Evolutionary conservation across 2,888 invertebrate genomes (phyloP).

Genomic region (Melanargia galathea): DNA sequence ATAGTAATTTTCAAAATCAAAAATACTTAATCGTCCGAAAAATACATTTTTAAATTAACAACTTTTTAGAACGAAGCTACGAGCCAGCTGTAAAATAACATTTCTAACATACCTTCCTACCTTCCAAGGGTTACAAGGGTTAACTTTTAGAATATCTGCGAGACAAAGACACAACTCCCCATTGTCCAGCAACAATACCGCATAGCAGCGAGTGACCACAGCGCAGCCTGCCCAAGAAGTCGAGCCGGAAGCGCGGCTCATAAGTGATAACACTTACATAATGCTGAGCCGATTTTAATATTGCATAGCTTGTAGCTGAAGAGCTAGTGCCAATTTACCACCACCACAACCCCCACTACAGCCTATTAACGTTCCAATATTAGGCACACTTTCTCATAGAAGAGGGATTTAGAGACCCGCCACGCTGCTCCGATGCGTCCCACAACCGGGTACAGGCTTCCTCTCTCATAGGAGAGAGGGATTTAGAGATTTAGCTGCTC

Average conservation of each 20-base stretch:
- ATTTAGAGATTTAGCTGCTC: too few relatives aligned
- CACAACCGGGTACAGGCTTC: too few relatives aligned
- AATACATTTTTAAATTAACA: background rate
- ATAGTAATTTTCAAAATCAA: too few relatives aligned
- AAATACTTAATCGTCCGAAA: too few relatives aligned
- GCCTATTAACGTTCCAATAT: too few relatives aligned
- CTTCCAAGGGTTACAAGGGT: background rate
- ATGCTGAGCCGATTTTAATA: slow-evolving; percentile 40
- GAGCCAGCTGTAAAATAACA: background rate
- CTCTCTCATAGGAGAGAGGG: too few relatives aligned
- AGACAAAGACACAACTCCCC: background rate
- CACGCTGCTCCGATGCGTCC: too few relatives aligned
- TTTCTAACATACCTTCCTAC: background rate
- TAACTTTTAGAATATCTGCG: background rate
- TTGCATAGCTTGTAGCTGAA: slow-evolving; percentile 30
- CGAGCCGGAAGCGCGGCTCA: slow-evolving; percentile 33
- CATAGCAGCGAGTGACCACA: background rate
- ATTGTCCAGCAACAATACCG: background rate
- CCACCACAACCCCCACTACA: too few relatives aligned
- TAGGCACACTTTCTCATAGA: too few relatives aligned
- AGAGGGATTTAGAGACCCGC: too few relatives aligned
- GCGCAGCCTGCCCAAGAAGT: slow-evolving; percentile 11
- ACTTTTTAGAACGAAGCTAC: background rate
- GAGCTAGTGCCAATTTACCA: background rate
- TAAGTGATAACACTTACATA: slow-evolving; percentile 41